These are phyloP conservation scores for Diadegma fenestrale DNA, from an alignment of 2,888 invertebrate species.

Conservation along the genomic window DNA sequence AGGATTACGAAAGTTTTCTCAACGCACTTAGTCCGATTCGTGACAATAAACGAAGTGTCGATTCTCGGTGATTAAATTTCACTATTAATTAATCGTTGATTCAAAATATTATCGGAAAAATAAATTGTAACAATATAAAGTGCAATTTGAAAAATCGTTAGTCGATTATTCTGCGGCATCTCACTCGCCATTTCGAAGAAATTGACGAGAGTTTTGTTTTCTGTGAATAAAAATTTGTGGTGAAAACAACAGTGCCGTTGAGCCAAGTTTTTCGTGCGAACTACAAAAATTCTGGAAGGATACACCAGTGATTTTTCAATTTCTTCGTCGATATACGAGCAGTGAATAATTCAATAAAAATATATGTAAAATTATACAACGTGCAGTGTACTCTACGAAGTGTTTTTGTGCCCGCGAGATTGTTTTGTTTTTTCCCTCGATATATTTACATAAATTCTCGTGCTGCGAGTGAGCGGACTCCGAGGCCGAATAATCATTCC, in stretches of 20 bases:
- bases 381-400: slow-evolving; percentile 51
- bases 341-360: slow-evolving; percentile 19
- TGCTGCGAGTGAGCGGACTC: slow-evolving; percentile 67
- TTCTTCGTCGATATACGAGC: not conserved
- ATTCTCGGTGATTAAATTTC: slow-evolving; percentile 70
- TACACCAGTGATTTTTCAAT: slow-evolving; percentile 17
- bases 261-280: not conserved
- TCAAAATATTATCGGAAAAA: slow-evolving; percentile 1
- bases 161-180: not conserved
- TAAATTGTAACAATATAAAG: not conserved
- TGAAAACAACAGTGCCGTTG: not conserved
- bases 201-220: not conserved
- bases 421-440: not conserved
- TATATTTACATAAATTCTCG: slow-evolving; percentile 9
- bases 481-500: slow-evolving; percentile 75
- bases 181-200: not conserved
- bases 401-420: slow-evolving; percentile 44
- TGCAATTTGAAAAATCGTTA: not conserved
- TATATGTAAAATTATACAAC: slow-evolving; percentile 26
- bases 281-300: slow-evolving; percentile 26
- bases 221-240: slow-evolving; percentile 6
- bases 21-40: slow-evolving; percentile 35
- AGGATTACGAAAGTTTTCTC: slow-evolving; percentile 60
- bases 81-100: not conserved
- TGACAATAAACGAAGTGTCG: slow-evolving; percentile 71